Conservation (phyloP, 53 echinoderm and acorn worm genomes). For the Crossaster papposus region DNA sequence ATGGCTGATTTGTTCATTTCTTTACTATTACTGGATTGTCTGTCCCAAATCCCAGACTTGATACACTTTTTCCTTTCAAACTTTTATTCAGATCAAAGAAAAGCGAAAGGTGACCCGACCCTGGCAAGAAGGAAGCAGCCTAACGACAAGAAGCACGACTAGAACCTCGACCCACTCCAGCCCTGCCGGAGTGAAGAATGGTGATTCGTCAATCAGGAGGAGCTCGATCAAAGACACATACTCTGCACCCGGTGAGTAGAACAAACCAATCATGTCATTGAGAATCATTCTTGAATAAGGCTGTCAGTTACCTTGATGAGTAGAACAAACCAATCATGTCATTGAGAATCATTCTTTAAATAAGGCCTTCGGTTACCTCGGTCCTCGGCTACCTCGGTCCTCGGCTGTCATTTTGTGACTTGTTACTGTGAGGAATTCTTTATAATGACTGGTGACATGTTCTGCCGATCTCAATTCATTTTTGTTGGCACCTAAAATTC, state of each 20-base stretch:
- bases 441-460: too few relatives aligned
- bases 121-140: conserved; percentile 77
- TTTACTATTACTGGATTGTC: too few relatives aligned
- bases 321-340: background rate
- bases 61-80: background rate
- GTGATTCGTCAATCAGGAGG: conserved; percentile 61
- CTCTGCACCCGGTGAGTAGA: conserved; percentile 76
- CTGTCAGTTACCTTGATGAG: background rate
- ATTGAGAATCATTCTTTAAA: background rate
- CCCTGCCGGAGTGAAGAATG: conserved; percentile 39
- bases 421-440: too few relatives aligned
- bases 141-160: conserved; percentile 29
- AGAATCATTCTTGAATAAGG: background rate
- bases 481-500: too few relatives aligned
- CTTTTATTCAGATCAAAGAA: conserved; percentile 52
- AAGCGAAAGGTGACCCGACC: conserved; percentile 90
- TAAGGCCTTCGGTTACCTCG: background rate
- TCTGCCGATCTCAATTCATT: too few relatives aligned
- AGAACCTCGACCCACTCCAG: background rate
- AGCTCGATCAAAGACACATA: conserved; percentile 59
- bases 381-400: too few relatives aligned
- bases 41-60: background rate
- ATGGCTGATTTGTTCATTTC: too few relatives aligned
- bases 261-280: background rate
- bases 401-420: background rate